A percentile compares a stretch with the other conserved stretches of the same genome.
phyloP scores from a whole-genome alignment of 2,113 vertebrate species.

The Scortum barcoo region DNA sequence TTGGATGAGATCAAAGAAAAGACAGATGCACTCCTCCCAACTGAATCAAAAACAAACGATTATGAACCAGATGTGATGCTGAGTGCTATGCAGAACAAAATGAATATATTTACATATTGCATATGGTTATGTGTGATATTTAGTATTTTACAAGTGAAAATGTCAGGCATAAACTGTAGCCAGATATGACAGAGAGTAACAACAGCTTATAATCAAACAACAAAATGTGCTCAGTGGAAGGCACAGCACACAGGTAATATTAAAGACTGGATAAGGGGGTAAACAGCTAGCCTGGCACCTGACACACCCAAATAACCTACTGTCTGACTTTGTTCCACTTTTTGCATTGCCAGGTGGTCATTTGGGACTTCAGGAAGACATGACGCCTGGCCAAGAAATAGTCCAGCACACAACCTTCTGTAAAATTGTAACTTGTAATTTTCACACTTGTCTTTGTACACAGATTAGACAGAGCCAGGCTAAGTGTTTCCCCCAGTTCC shows the following conservation, averaged over 20 bases:
- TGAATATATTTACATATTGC: neutral
- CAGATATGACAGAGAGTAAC: neutral
- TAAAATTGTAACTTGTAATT: too few species aligned
- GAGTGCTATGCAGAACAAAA: constrained; percentile 18
- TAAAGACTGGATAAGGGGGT: too few species aligned
- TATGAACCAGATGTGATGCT: constrained; percentile 9
- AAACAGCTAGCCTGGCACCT: too few species aligned
- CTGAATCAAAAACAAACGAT: constrained; percentile 37
- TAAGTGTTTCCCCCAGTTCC: too few species aligned
- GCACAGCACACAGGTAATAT: neutral
- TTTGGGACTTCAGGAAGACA: too few species aligned
- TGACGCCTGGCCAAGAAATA: too few species aligned
- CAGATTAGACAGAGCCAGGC: too few species aligned
- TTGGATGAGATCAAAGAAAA: constrained; percentile 19
- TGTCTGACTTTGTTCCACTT: too few species aligned
- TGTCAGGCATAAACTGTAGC: neutral
- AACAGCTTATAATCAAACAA: neutral
- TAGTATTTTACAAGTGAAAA: neutral
- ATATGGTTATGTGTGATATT: neutral
- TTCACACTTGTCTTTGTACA: too few species aligned
- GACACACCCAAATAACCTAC: too few species aligned
- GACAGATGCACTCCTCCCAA: neutral
- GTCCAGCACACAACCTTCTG: too few species aligned
- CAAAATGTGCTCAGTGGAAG: neutral
- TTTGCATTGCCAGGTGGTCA: too few species aligned